phyloP scores from a whole-genome alignment of 1,140 invertebrate genomes.

The Drosophila pseudoananassae region DNA sequence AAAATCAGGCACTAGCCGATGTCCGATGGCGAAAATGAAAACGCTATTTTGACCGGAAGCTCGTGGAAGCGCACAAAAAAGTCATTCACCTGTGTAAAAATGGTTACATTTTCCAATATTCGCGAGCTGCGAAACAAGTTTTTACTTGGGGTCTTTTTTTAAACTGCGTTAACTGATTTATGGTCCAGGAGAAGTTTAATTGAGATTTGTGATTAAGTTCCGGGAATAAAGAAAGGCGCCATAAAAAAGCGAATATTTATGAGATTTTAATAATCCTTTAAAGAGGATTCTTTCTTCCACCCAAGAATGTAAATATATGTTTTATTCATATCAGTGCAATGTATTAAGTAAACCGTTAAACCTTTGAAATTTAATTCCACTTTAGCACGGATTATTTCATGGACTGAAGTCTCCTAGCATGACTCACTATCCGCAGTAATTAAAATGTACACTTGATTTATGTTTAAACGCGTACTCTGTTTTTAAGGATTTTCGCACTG shows the following conservation, averaged over 20 bases:
- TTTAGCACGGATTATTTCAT: not conserved
- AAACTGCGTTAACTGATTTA: constrained; percentile 26
- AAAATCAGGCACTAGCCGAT: constrained; percentile 51
- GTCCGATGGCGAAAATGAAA: constrained; percentile 73
- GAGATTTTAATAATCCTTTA: too few relatives aligned
- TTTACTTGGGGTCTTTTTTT: constrained; percentile 19
- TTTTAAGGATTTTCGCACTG: constrained; percentile 4
- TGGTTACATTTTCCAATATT: constrained; percentile 58
- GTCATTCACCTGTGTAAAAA: constrained; percentile 82
- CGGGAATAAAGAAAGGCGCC: not conserved
- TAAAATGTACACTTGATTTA: not conserved
- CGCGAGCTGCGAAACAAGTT: constrained; percentile 43
- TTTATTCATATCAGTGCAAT: too few relatives aligned
- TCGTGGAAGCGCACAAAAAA: constrained; percentile 76
- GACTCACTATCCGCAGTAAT: constrained; percentile 13
- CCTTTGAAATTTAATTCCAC: not conserved
- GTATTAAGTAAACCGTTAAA: too few relatives aligned
- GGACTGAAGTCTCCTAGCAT: not conserved
- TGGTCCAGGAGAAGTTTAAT: constrained; percentile 11
- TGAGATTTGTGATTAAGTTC: constrained; percentile 12
- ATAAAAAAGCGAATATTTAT: not conserved
- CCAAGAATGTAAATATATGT: too few relatives aligned
- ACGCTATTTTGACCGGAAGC: constrained; percentile 80
- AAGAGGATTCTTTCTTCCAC: too few relatives aligned
- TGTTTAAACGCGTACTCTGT: constrained; percentile 16